A percentile compares a stretch with the other conserved stretches of the same genome.
These are phyloP conservation scores for Sylvia borin DNA, from an alignment of 2,797 vertebrate genomes.

Conservation along the genomic window DNA sequence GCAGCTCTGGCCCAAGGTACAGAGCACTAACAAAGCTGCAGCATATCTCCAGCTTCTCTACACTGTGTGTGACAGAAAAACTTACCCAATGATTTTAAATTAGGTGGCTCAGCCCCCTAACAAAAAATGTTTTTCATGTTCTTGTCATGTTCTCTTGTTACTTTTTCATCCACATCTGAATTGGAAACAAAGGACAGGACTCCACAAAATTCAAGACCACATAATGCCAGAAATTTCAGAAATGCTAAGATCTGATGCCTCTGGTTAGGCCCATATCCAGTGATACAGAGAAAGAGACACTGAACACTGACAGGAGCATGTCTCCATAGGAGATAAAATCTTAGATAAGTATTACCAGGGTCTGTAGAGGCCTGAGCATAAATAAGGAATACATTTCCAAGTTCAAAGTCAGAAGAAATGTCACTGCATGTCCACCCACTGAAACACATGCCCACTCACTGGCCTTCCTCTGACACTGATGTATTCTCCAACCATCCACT, in stretches of 20 bases:
- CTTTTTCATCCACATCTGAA: background rate
- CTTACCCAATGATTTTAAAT: background rate
- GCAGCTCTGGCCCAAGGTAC: background rate
- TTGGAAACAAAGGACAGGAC: background rate
- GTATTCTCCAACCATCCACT: background rate
- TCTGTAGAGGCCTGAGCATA: background rate
- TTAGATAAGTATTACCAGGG: background rate
- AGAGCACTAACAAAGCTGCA: background rate
- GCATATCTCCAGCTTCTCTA: background rate
- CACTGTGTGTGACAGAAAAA: background rate
- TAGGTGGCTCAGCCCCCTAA: background rate
- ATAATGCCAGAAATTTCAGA: background rate
- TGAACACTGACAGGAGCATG: rapidly evolving
- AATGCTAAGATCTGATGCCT: background rate
- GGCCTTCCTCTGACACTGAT: background rate
- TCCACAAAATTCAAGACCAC: background rate
- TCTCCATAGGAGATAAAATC: background rate
- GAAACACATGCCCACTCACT: background rate
- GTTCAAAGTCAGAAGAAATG: background rate
- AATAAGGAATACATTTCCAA: background rate
- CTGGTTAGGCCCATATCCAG: background rate
- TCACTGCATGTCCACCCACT: background rate
- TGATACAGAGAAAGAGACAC: background rate
- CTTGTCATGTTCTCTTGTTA: background rate
- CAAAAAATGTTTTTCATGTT: background rate